Evolutionary conservation across 2,113 vertebrate genomes (phyloP).

Genomic region (Ammodramus savannarum): DNA sequence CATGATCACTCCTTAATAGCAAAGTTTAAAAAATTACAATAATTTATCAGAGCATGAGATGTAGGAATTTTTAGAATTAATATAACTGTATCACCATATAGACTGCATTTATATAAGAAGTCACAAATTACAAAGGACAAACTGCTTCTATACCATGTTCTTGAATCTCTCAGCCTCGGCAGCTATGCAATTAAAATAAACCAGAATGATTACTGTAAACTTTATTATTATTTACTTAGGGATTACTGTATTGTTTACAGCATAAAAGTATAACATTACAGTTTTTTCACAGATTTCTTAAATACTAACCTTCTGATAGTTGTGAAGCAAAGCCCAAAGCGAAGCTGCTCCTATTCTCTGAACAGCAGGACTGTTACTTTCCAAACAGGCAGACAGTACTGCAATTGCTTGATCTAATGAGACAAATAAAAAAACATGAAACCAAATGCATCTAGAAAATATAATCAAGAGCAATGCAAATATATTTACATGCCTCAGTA

Average conservation of each 20-base stretch:
- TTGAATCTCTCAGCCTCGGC: background rate
- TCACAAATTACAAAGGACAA: background rate
- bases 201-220: background rate
- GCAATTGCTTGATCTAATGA: slow-evolving; percentile 82
- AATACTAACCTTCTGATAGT: slow-evolving; percentile 88
- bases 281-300: background rate
- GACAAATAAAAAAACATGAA: background rate
- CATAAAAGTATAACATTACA: background rate
- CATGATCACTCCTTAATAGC: background rate
- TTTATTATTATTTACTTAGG: background rate
- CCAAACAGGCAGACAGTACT: slow-evolving; percentile 80
- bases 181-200: background rate
- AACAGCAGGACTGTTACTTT: slow-evolving; percentile 73
- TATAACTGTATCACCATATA: background rate
- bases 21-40: background rate
- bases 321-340: slow-evolving; percentile 91
- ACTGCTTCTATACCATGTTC: background rate
- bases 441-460: background rate
- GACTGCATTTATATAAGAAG: background rate
- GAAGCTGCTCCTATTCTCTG: slow-evolving; percentile 87
- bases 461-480: background rate
- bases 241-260: background rate
- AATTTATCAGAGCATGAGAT: background rate
- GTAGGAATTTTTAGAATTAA: background rate
- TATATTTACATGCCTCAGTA: background rate